Evolutionary conservation across 2,797 vertebrate species (phyloP).

Genomic region (Thunnus albacares): DNA sequence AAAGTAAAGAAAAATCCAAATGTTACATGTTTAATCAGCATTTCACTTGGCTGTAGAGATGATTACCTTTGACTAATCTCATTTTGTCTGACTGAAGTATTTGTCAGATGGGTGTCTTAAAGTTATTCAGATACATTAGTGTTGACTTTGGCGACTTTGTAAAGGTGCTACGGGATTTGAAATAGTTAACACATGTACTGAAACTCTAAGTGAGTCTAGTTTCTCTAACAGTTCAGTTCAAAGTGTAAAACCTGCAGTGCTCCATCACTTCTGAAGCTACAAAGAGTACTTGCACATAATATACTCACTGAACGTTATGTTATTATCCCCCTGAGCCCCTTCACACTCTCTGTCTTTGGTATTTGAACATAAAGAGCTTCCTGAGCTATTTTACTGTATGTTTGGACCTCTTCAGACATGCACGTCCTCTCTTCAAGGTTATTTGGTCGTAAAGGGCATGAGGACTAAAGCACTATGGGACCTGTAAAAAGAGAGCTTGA

Average conservation of each 20-base stretch:
- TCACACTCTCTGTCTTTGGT: constrained; percentile 43
- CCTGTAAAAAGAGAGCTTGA: constrained; percentile 54
- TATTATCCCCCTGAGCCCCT: constrained; percentile 26
- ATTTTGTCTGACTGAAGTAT: background rate
- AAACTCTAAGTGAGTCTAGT: background rate
- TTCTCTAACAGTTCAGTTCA: constrained; percentile 3
- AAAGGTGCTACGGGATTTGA: constrained; percentile 28
- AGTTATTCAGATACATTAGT: background rate
- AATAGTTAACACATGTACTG: constrained; percentile 21
- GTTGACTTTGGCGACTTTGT: constrained; percentile 32
- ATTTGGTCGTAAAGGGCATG: constrained; percentile 52
- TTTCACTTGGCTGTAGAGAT: background rate
- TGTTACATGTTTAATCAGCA: background rate
- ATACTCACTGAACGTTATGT: constrained; percentile 16
- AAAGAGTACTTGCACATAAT: constrained; percentile 17
- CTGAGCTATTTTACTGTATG: constrained; percentile 49
- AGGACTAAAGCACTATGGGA: constrained; percentile 41
- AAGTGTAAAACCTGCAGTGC: constrained; percentile 24
- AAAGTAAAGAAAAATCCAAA: background rate
- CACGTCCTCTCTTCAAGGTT: constrained; percentile 50
- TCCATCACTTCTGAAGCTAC: constrained; percentile 26
- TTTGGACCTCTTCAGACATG: constrained; percentile 46
- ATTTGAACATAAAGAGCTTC: constrained; percentile 52
- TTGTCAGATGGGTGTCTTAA: constrained; percentile 5
- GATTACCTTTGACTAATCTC: background rate